Conservation (phyloP, 2,888 invertebrate species). For the Acanthopleura granulata region DNA sequence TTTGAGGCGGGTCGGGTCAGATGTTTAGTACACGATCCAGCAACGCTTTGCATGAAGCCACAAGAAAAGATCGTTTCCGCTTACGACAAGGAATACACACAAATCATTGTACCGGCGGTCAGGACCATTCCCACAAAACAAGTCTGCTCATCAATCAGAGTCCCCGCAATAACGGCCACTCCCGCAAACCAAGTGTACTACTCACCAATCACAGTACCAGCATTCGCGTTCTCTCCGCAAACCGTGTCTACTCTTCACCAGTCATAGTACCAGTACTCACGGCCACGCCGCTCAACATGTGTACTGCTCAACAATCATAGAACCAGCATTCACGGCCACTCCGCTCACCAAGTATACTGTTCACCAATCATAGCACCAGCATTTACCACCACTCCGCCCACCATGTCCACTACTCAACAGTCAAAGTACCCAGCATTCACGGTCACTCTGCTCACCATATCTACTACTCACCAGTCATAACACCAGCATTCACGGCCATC, state of each 20-base stretch:
- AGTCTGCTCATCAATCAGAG: not conserved
- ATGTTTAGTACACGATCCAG: no score
- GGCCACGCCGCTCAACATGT: not conserved
- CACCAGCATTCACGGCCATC: not conserved
- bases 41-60: no score
- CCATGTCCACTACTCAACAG: not conserved
- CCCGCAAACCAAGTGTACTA: not conserved
- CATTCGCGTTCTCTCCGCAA: not conserved
- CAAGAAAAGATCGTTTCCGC: no score
- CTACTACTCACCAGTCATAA: not conserved
- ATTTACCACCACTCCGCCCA: not conserved
- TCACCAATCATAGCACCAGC: not conserved
- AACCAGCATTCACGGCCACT: no score
- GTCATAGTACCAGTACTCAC: not conserved
- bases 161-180: not conserved
- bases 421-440: not conserved
- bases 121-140: no score
- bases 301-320: not conserved
- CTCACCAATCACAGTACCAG: not conserved
- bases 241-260: not conserved
- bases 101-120: no score
- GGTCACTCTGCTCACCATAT: not conserved
- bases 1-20: no score
- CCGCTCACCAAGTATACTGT: no score
- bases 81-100: not conserved